phyloP scores from a whole-genome alignment of 2,888 invertebrate genomes.

The Cryptus viduatorius region DNA sequence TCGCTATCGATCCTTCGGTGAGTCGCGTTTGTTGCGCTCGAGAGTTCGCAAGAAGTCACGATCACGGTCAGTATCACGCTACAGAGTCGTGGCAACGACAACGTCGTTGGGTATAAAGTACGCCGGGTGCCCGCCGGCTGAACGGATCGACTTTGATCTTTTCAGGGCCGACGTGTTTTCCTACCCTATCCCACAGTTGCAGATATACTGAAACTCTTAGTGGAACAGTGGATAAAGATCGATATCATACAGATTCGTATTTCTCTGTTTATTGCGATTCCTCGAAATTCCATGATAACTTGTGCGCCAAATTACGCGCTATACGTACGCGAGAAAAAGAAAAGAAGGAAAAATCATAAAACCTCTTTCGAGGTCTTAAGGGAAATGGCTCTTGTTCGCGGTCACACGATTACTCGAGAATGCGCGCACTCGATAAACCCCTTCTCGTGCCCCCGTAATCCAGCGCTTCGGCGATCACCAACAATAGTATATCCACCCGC shows the following conservation, averaged over 20 bases:
- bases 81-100: neutral
- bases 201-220: neutral
- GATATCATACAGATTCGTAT: too few relatives aligned
- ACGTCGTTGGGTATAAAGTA: neutral
- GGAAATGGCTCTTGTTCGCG: slow-evolving; percentile 69
- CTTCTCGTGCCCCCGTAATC: slow-evolving; percentile 34
- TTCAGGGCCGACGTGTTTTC: slow-evolving; percentile 41
- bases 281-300: neutral
- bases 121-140: neutral
- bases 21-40: slow-evolving; percentile 35
- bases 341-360: neutral
- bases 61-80: slow-evolving; percentile 51
- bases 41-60: slow-evolving; percentile 60
- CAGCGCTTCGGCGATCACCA: neutral
- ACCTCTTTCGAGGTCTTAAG: slow-evolving; percentile 44
- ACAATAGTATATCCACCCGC: neutral
- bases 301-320: neutral
- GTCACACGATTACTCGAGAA: slow-evolving; percentile 75
- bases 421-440: slow-evolving; percentile 66
- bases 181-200: too few relatives aligned
- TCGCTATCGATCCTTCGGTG: slow-evolving; percentile 30
- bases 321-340: neutral
- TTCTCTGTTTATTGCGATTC: neutral
- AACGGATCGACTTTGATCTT: slow-evolving; percentile 55
- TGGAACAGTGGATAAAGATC: too few relatives aligned